These are phyloP conservation scores for Deilephila porcellus DNA, from an alignment of 2,888 invertebrate species.

Conservation along the genomic window DNA sequence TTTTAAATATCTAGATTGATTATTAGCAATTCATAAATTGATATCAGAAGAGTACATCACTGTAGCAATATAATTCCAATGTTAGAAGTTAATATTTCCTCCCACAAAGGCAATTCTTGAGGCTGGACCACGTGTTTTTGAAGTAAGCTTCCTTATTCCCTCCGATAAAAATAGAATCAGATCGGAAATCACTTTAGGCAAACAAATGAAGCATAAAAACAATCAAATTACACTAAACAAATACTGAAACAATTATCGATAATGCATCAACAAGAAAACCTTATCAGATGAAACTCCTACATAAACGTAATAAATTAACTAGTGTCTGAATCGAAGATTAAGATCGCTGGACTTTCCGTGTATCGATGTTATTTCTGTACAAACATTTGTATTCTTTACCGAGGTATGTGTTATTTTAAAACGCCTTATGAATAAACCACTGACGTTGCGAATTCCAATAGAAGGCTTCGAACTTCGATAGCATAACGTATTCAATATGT, in stretches of 20 bases:
- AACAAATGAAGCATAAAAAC: background rate
- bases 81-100: no score
- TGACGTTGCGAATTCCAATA: conserved; percentile 12
- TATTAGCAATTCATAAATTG: no score
- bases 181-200: no score
- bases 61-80: no score
- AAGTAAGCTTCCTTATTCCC: no score
- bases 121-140: no score
- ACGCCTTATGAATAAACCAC: conserved; percentile 20
- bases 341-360: conserved; percentile 7
- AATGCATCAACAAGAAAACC: background rate
- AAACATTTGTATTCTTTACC: conserved; percentile 12
- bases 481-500: background rate
- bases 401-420: conserved; percentile 6
- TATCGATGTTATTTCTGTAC: conserved; percentile 13
- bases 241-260: background rate
- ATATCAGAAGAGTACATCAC: no score
- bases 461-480: background rate
- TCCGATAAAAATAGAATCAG: no score
- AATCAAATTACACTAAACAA: no score
- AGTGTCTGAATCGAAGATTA: background rate
- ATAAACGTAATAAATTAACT: background rate
- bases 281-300: background rate
- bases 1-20: no score
- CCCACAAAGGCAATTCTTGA: no score